Conservation (phyloP, 2,113 vertebrate species). For the Delphinus delphis region DNA sequence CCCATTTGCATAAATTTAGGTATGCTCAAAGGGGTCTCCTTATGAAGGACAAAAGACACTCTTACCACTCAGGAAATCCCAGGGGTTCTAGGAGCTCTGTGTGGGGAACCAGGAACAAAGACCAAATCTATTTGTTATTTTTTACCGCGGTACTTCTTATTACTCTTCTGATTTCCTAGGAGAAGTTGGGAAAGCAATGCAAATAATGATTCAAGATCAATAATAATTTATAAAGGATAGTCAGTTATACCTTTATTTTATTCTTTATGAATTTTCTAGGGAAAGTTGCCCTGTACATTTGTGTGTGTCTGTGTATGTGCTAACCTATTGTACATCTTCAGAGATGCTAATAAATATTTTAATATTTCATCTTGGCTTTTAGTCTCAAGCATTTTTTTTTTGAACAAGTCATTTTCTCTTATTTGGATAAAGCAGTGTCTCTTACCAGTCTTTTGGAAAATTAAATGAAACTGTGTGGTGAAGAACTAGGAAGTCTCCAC, state of each 20-base stretch:
- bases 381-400: neutral
- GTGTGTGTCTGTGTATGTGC: neutral
- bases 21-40: neutral
- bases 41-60: neutral
- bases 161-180: neutral
- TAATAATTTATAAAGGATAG: neutral
- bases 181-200: neutral
- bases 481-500: neutral
- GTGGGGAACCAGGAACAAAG: neutral
- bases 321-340: neutral
- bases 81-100: neutral
- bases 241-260: neutral
- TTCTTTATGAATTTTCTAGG: conserved; percentile 12
- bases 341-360: neutral
- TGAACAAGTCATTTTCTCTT: neutral
- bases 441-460: conserved; percentile 2
- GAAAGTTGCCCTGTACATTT: neutral
- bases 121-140: neutral
- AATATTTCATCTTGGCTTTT: conserved; percentile 12
- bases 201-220: neutral
- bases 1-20: neutral
- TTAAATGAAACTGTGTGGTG: neutral
- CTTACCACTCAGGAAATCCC: neutral
- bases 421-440: neutral
- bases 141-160: neutral